Conservation (phyloP, 1,140 invertebrate species). For the Aethina tumida region DNA sequence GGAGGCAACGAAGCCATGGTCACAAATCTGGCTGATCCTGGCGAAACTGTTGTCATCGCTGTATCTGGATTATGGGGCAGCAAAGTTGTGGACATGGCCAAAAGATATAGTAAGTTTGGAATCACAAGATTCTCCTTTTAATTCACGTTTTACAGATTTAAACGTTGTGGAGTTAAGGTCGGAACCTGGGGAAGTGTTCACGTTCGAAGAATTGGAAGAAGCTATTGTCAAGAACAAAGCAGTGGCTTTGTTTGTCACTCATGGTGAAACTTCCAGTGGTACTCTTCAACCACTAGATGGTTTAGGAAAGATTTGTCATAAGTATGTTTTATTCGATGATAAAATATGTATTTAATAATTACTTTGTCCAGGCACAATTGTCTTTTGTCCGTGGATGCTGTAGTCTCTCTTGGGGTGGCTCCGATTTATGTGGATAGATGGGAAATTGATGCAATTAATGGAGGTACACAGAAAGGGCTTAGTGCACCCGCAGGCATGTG, state of each 20-base stretch:
- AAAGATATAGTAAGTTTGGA: slow-evolving; percentile 39
- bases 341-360: too few relatives aligned
- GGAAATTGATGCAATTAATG: too few relatives aligned
- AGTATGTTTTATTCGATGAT: slow-evolving; percentile 31
- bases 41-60: slow-evolving; percentile 58
- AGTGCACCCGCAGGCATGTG: too few relatives aligned
- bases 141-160: slow-evolving; percentile 1
- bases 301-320: slow-evolving; percentile 61
- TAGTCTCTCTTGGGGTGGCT: too few relatives aligned
- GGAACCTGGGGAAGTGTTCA: slow-evolving; percentile 41
- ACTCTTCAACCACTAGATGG: slow-evolving; percentile 64
- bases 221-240: slow-evolving; percentile 52
- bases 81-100: slow-evolving; percentile 58
- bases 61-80: slow-evolving; percentile 69
- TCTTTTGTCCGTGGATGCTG: too few relatives aligned
- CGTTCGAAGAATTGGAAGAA: slow-evolving; percentile 43
- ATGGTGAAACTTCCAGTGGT: slow-evolving; percentile 76
- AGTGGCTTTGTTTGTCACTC: slow-evolving; percentile 61
- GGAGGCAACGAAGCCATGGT: slow-evolving; percentile 70
- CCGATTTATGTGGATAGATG: too few relatives aligned
- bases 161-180: not conserved
- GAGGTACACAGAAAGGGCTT: too few relatives aligned
- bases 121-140: too few relatives aligned
- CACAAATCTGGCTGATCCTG: slow-evolving; percentile 62
- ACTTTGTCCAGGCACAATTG: too few relatives aligned